These are phyloP conservation scores for Cryptoblepharus egeriae DNA, from an alignment of 2,797 vertebrate genomes.

Conservation along the genomic window DNA sequence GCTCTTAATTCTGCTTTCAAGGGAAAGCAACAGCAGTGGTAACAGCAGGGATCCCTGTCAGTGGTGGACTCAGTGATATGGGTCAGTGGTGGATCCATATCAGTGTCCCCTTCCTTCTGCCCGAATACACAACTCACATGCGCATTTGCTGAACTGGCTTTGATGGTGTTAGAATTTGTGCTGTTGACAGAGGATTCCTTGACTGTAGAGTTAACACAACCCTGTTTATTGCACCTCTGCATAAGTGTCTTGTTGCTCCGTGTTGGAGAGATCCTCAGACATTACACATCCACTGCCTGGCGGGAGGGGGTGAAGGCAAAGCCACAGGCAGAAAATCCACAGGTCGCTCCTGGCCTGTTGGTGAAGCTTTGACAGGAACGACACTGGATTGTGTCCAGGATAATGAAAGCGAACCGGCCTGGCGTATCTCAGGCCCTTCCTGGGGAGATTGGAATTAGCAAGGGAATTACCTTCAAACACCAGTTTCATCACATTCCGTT, in stretches of 20 bases:
- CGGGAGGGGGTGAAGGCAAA: slow-evolving; percentile 36
- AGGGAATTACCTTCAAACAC: slow-evolving; percentile 58
- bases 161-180: background rate
- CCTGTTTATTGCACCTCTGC: background rate
- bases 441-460: slow-evolving; percentile 58
- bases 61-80: no score
- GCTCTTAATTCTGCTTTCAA: no score
- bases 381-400: slow-evolving; percentile 55
- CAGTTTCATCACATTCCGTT: slow-evolving; percentile 49
- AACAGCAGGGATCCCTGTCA: no score
- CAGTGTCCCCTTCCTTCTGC: no score
- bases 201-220: background rate
- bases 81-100: no score
- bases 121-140: no score
- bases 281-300: background rate
- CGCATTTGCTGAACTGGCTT: background rate
- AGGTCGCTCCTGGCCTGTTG: slow-evolving; percentile 44
- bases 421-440: slow-evolving; percentile 57
- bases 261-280: background rate
- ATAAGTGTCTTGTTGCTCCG: no score
- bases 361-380: slow-evolving; percentile 48
- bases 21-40: no score
- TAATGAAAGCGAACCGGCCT: slow-evolving; percentile 40
- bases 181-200: background rate
- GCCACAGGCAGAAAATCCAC: slow-evolving; percentile 38